Evolutionary conservation across 2,888 invertebrate genomes (phyloP), one percentile per base, ranked within the genome.

Genomic region (Cantharis nigra): DNA sequence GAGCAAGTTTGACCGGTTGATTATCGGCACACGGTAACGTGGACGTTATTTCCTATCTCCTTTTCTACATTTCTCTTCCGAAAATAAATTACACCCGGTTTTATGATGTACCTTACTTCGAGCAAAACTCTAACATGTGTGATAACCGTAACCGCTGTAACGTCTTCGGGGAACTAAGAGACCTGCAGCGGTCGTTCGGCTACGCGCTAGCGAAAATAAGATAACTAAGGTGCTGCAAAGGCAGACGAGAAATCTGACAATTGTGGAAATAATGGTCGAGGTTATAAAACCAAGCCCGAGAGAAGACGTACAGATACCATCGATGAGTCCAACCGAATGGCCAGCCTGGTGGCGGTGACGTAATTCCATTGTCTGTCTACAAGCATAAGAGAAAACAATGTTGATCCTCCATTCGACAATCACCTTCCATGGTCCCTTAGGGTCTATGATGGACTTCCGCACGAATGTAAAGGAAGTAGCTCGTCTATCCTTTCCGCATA

Each of bases 61-160:
- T 80, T 23, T 82, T 81, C 82, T 72, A 72, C 74, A 78, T 78
- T 78, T 75, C 78, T 72, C 75, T 78, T 75, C 78, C 72, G 67
- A 16, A 81, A 84, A 87, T 87, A 87, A 86, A 87, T 86, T 87
- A 87, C 85, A 83, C 81, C 85, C 82, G 86, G 84, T 87, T 78
- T 88, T 88, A 87, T 87, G 86, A 86, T 84, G 85, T 86, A 88
- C 88, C 88, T 88, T 87, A 86, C 85, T 87, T 82, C 83, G 84
- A 83, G 83, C 82, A 83, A 83, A 83, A 83, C 82, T 86, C 86
- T 87, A 87, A 87, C 87, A 85, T 83, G 85, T 83, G 84, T 86
- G 87, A 88, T 88, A 88, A 88, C 87, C 86, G 87, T 88, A 87
- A 87, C 87, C 85, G 85, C 85, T 85, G 85, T 85, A 84, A 83